Conservation (phyloP, 1,140 invertebrate genomes). For the Drosophila seguyi region DNA sequence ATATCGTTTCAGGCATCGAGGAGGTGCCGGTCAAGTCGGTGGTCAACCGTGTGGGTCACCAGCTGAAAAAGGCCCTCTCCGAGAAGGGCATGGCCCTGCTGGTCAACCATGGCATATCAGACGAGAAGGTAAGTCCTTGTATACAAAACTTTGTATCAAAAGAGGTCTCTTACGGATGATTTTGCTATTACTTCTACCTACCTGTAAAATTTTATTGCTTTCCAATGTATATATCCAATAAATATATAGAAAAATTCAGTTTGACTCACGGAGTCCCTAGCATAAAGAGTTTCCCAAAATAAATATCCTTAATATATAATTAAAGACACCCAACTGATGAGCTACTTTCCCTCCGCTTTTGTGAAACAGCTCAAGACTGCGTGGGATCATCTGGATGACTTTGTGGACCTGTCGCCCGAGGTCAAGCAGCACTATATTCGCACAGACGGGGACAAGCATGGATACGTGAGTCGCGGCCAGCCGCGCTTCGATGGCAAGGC, state of each 20-base stretch:
- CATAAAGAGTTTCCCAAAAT: not conserved
- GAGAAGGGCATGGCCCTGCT: conserved; percentile 90
- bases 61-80: conserved; percentile 89
- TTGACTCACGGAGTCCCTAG: too few species aligned
- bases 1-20: conserved; percentile 87
- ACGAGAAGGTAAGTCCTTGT: conserved; percentile 88
- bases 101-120: conserved; percentile 90
- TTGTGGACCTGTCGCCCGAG: conserved; percentile 88
- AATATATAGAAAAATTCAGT: not conserved
- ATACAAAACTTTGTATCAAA: not conserved
- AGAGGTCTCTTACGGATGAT: not conserved
- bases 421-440: conserved; percentile 87
- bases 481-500: conserved; percentile 87
- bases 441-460: conserved; percentile 87
- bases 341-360: conserved; percentile 17
- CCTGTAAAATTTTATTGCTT: not conserved
- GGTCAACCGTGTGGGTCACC: conserved; percentile 89
- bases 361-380: conserved; percentile 87
- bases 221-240: not conserved
- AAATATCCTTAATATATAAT: conserved; percentile 36
- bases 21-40: conserved; percentile 89
- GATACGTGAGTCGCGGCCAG: conserved; percentile 87
- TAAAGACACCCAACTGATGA: not conserved
- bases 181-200: not conserved
- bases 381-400: conserved; percentile 89